Evolutionary conservation across 2,113 vertebrate genomes (phyloP), one percentile per base, ranked within the genome.

Genomic region (Sturnira hondurensis): DNA sequence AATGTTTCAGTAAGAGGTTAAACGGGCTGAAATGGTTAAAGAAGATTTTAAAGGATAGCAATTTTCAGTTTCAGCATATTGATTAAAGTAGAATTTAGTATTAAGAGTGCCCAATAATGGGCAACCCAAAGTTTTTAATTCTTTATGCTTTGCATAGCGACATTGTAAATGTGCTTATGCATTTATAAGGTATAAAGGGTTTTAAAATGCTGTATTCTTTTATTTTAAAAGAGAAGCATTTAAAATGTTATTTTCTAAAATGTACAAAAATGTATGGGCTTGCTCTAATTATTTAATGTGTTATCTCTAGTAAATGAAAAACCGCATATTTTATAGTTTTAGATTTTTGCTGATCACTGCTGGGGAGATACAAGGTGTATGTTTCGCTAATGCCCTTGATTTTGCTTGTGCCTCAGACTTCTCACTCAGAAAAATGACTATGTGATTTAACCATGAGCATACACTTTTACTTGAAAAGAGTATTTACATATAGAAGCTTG

Each of bases 61-160:
- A 43, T 91, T 93, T 94, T 82, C 26, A 90, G 11, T 87, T 83
- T 90, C 76, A 77, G 28, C 38, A 78, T 89, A 86, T 93, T 92
- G 43, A 92, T 70, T 94, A 68, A 87, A 94, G 54, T 41, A 82
- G 47, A 96, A 86, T 78, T 93, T 93, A 86, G 68, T 85, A 82
- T 96, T 96, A 82, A 96, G 76, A 93, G 56, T 93, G 78, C 61
- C 54, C 36, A 67, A 33, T 86, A 84, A 77, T 54, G 45, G 31
- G 9, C 36, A 93, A 68, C 3, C 36, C 77, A 36, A 56, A 73
- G 12, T 70, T 90, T 95, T 91, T 52, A 19, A 45, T 90, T 86
- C 86, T 61, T 68, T 82, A 94, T 96, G 7, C 50, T n/a, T 73
- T 65, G 6, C n/a, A 56, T 38, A 41, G 6, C 36, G 56, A 74